Evolutionary conservation across 2,888 invertebrate genomes (phyloP).

Genomic region (Masnerella sp.): DNA sequence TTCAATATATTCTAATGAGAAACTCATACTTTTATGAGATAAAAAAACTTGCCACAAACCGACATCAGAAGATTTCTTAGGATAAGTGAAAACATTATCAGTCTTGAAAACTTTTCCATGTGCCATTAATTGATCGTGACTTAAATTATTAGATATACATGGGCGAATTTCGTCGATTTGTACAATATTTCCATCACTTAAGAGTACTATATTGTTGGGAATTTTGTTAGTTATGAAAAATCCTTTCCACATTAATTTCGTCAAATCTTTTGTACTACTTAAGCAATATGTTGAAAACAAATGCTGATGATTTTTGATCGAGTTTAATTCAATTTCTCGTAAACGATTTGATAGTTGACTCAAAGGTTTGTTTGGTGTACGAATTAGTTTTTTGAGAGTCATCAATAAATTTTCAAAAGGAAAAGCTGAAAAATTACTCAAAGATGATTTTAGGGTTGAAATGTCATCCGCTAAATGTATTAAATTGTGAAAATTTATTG

Average conservation of each 20-base stretch:
- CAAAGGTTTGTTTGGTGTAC: slow-evolving; percentile 23
- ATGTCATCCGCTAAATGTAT: slow-evolving; percentile 39
- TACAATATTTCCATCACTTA: neutral
- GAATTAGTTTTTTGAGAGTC: slow-evolving; percentile 32
- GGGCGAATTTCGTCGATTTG: neutral
- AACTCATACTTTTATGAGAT: too few relatives aligned
- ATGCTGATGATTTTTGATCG: too few relatives aligned
- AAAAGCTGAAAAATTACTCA: slow-evolving; percentile 31
- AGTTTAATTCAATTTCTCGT: too few relatives aligned
- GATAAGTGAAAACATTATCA: neutral
- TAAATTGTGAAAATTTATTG: slow-evolving; percentile 21
- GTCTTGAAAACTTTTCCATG: too few relatives aligned
- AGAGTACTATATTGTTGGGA: neutral
- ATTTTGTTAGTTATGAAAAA: too few relatives aligned
- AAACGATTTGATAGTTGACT: too few relatives aligned
- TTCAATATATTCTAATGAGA: too few relatives aligned
- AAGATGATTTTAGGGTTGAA: neutral
- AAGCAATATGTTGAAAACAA: too few relatives aligned
- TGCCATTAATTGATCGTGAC: too few relatives aligned
- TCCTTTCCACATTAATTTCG: too few relatives aligned
- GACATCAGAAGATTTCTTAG: neutral
- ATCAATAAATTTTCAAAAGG: slow-evolving; percentile 36
- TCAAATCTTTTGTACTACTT: too few relatives aligned
- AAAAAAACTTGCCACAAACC: neutral
- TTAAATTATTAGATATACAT: too few relatives aligned